phyloP scores from a whole-genome alignment of 2,113 vertebrate genomes.

The Sebastes fasciatus region DNA sequence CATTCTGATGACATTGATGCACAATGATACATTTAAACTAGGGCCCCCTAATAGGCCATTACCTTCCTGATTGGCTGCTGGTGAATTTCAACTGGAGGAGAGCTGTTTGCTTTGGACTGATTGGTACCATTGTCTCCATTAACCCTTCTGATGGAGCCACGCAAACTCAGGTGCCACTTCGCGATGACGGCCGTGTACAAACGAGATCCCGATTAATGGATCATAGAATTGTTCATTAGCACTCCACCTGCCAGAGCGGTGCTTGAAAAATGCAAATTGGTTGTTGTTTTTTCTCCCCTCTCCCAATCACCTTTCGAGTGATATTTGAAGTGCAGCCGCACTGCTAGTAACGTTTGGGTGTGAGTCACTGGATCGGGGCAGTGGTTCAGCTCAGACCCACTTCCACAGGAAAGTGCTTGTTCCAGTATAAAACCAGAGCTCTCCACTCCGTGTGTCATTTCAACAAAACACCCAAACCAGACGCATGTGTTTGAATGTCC shows the following conservation, averaged over 20 bases:
- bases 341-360: slow-evolving; percentile 55
- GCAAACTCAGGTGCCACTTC: slow-evolving; percentile 71
- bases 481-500: slow-evolving; percentile 48
- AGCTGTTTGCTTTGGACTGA: slow-evolving; percentile 68
- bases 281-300: slow-evolving; percentile 61
- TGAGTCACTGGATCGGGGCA: slow-evolving; percentile 49
- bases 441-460: slow-evolving; percentile 18
- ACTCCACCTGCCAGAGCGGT: slow-evolving; percentile 68
- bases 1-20: slow-evolving; percentile 31
- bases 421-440: slow-evolving; percentile 8
- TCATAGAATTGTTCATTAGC: slow-evolving; percentile 78
- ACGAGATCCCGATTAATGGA: slow-evolving; percentile 76
- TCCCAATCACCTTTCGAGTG: slow-evolving; percentile 70
- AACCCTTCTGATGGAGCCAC: slow-evolving; percentile 57
- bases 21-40: slow-evolving; percentile 40
- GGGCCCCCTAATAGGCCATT: slow-evolving; percentile 20
- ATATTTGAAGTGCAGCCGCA: slow-evolving; percentile 61
- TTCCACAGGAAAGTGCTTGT: slow-evolving; percentile 50
- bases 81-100: slow-evolving; percentile 37
- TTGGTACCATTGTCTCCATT: slow-evolving; percentile 73
- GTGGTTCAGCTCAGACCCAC: slow-evolving; percentile 49
- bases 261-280: slow-evolving; percentile 73
- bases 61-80: slow-evolving; percentile 28
- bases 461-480: slow-evolving; percentile 20
- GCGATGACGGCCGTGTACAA: slow-evolving; percentile 59